Evolutionary conservation across 2,113 vertebrate species (phyloP).

Genomic region (Prietella phreatophila): DNA sequence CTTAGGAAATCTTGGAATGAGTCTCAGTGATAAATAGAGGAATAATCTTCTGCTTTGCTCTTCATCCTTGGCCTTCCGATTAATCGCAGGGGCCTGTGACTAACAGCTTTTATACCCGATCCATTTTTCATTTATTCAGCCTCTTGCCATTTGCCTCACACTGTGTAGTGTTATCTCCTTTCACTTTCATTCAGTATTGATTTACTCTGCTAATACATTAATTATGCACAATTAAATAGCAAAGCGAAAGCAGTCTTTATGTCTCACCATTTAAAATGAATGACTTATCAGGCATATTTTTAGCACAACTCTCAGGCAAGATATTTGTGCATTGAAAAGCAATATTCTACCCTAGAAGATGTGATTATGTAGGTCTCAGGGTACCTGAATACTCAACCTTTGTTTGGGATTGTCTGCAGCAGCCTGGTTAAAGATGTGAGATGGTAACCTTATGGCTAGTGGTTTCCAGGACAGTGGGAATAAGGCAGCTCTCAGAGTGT

Average conservation of each 20-base stretch:
- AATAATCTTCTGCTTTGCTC: constrained; percentile 37
- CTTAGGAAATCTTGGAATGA: not conserved
- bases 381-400: not conserved
- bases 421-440: not conserved
- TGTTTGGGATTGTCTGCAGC: not conserved
- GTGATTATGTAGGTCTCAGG: not conserved
- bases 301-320: not conserved
- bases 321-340: not conserved
- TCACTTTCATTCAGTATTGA: constrained; percentile 37
- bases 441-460: not conserved
- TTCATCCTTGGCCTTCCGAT: constrained; percentile 39
- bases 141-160: constrained; percentile 47
- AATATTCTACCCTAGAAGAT: not conserved
- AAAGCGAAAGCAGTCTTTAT: constrained; percentile 29
- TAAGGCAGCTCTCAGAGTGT: not conserved
- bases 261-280: constrained; percentile 28
- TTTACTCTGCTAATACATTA: constrained; percentile 47
- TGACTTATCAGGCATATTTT: constrained; percentile 25
- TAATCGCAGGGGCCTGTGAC: constrained; percentile 42
- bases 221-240: constrained; percentile 47
- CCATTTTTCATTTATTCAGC: constrained; percentile 59
- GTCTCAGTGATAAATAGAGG: constrained; percentile 18
- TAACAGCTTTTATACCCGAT: constrained; percentile 40
- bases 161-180: constrained; percentile 40
- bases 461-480: not conserved